These are phyloP conservation scores for Premnoplex brunnescens DNA, from an alignment of 2,797 vertebrate species.

Conservation along the genomic window DNA sequence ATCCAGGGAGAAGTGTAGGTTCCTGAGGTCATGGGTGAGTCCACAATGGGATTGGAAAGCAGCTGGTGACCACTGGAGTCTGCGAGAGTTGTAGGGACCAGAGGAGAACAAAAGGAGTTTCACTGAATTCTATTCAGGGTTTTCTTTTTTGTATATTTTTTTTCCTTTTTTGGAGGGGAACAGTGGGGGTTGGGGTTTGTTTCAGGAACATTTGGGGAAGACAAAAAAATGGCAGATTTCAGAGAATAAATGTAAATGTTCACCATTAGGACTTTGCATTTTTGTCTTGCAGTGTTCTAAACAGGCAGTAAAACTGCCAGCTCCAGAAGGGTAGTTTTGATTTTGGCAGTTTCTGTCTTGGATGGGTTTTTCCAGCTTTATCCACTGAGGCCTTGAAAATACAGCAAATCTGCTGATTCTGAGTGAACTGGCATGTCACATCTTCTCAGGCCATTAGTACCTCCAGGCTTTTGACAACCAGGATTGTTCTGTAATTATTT, in stretches of 20 bases:
- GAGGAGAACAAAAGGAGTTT: neutral
- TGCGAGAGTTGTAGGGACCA: neutral
- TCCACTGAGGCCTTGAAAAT: neutral
- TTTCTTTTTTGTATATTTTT: neutral
- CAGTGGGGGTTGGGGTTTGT: accelerated
- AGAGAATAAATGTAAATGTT: neutral
- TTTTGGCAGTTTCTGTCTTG: neutral
- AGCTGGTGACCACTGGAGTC: neutral
- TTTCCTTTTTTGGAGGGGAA: neutral
- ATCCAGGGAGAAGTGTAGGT: neutral
- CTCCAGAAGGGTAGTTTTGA: neutral
- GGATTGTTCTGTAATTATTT: constrained; percentile 21
- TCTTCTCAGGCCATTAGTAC: neutral
- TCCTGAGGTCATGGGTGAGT: neutral
- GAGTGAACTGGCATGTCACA: neutral
- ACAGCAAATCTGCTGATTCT: neutral
- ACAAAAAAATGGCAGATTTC: neutral
- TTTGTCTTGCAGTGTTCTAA: neutral
- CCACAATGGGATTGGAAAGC: neutral
- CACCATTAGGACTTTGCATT: neutral
- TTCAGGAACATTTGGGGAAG: neutral
- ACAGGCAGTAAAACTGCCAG: neutral
- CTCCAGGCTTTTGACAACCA: neutral
- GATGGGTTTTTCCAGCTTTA: neutral
- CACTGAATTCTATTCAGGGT: neutral